Evolutionary conservation across 2,797 vertebrate genomes (phyloP), one percentile per base, ranked within the genome.

Genomic region (Spinus olivaceus): DNA sequence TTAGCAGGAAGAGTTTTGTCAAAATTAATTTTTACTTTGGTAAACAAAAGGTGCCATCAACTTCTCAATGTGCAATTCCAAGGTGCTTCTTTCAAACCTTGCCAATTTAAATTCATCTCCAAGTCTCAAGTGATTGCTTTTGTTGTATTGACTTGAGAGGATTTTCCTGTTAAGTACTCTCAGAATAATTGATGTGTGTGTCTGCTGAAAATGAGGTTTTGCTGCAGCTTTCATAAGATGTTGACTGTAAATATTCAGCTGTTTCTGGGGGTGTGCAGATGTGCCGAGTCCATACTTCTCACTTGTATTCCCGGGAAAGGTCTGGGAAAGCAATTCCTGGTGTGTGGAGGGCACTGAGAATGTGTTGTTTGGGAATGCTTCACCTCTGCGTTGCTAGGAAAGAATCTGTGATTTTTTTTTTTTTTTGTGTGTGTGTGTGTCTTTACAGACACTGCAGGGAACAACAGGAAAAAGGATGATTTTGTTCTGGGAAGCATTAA

Each of bases 131-230:
- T 78, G 74, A 90, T 93, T 93, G 88, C 92, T 96, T 94, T 90
- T 91, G 92, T 95, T 96, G 88, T 86, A 53, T 87, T 93, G 89
- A 71, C 81, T 91, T 42, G 72, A 92, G 90, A 94, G 84, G 80
- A 79, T 94, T 93, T 91, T 78, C 33, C 3, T 78, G 66, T 81
- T 77, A 93, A 95, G 90, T 89, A 37, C 64, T 82, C 86, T 86
- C 42, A n/a, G 56, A 87, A 41, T 95, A 93, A 95, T 92, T 92
- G 76, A 37, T 56, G 56, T 70, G 53, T 57, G 25, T 60, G 64
- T 85, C 72, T 94, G 83, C 67, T 10, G 61, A 44, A 63, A 90
- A 61, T 66, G 80, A 91, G 91, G 78, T 44, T 92, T 92, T 86
- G 71, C 84, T 76, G 93, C 81, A 54, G 84, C 88, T 92, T 86